A percentile compares a stretch with the other conserved stretches of the same genome.
phyloP scores from a whole-genome alignment of 2,888 invertebrate species.

The Scelioninae gen. 2 region DNA sequence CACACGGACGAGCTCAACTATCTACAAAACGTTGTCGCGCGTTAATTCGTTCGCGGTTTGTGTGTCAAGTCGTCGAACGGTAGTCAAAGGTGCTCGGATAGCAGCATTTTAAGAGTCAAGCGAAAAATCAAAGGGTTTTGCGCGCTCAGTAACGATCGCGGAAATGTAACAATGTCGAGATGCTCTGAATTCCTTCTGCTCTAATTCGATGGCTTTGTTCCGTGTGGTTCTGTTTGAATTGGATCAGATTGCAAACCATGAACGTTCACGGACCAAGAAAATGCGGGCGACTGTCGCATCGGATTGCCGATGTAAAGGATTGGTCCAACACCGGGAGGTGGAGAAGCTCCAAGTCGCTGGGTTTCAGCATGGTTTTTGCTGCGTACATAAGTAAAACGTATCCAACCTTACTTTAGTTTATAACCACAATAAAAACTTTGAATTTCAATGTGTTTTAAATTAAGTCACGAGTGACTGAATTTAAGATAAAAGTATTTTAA shows the following conservation, averaged over 20 bases:
- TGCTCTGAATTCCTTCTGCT: constrained; percentile 67
- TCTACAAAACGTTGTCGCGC: constrained; percentile 26
- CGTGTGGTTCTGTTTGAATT: constrained; percentile 64
- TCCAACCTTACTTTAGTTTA: constrained; percentile 23
- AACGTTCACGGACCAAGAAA: constrained; percentile 65
- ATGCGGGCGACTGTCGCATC: constrained; percentile 70
- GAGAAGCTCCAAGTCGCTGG: neutral
- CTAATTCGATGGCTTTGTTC: constrained; percentile 70
- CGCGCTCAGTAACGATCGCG: constrained; percentile 59
- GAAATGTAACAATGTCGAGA: constrained; percentile 69
- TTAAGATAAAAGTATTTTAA: too few species aligned
- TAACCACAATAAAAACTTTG: too few species aligned
- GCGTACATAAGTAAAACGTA: constrained; percentile 40
- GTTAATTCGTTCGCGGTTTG: constrained; percentile 42
- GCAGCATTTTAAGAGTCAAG: constrained; percentile 38
- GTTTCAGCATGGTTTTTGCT: constrained; percentile 24
- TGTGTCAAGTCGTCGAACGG: constrained; percentile 29
- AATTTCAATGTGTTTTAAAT: too few species aligned
- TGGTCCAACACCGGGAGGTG: constrained; percentile 49
- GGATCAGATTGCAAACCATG: constrained; percentile 70
- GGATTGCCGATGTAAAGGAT: constrained; percentile 68
- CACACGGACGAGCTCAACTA: constrained; percentile 29
- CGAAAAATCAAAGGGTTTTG: constrained; percentile 55
- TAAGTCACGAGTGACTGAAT: too few species aligned
- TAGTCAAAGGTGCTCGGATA: constrained; percentile 34